Base-by-base conservation (phyloP, 2,113 vertebrate species). In the Cyrtonyx montezumae region DNA sequence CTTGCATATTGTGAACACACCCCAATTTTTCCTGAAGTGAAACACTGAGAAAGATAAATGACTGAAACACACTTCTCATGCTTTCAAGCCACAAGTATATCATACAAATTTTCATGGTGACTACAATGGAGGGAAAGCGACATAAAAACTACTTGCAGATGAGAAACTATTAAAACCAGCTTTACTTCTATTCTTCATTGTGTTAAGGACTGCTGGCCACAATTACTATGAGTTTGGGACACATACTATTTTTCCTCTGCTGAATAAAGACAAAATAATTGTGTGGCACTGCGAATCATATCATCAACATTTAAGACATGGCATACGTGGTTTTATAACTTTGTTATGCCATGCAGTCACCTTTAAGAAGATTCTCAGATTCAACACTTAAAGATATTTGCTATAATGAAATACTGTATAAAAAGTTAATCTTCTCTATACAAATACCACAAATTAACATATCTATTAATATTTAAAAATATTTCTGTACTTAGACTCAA, bases 181-280 rank as follows among this genome's bases (percentile, higher is more conserved):
- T 89, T 90, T 26, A 20, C 15, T 87, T 79, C 46, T 4, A 32
- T 40, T 59, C 46, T 70, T 88, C 42, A 37, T 20, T 80, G 48
- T 8, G 4, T 67, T 91, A 81, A 65, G 65, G 55, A 77, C 42
- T 30, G 32, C 45, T 79, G 71, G 46, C 43, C 92, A 32, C 32
- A 91, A 55, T 36, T 67, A n/a, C 5, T 46, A 9, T 10, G 20
- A 74, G 17, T 89, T 93, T 85, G 42, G 42, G 32, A 70, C 46
- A 22, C 25, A 53, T 6, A 17, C 18, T 63, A 40, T 40, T 63
- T 40, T 19, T 16, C 40, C 40, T 40, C 11, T 40, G 11, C 61
- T 63, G 36, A 88, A 95, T 55, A 18, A 28, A 89, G 36, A 9
- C 53, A 81, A 95, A 76, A 6, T 62, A 92, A 70, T 43, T 37